Percentiles rank a stretch among this genome's conserved stretches.
These are phyloP conservation scores for Nycticorax nycticorax DNA, from an alignment of 2,113 vertebrate genomes.

Conservation along the genomic window DNA sequence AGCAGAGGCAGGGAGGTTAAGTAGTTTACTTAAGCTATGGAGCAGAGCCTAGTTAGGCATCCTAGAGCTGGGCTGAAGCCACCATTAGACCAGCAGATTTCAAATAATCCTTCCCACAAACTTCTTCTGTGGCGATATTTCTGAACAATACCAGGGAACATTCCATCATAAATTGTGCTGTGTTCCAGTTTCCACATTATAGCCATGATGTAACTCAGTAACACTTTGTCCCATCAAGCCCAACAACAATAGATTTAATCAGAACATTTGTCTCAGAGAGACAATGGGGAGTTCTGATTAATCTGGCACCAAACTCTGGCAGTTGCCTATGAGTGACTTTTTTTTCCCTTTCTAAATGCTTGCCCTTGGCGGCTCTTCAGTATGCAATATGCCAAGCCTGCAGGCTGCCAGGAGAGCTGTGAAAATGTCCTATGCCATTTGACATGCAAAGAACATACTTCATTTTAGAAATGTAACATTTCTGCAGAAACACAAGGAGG, in stretches of 20 bases:
- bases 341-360: background rate
- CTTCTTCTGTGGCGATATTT: constrained; percentile 50
- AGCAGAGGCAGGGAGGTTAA: constrained; percentile 33
- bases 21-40: constrained; percentile 23
- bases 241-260: constrained; percentile 60
- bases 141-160: constrained; percentile 61
- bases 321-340: background rate
- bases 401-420: constrained; percentile 19
- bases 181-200: constrained; percentile 63
- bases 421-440: background rate
- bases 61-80: constrained; percentile 16
- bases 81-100: constrained; percentile 36
- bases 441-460: constrained; percentile 4
- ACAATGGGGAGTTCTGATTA: constrained; percentile 55
- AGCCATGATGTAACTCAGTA: constrained; percentile 64
- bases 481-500: background rate
- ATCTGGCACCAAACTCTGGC: constrained; percentile 54
- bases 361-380: constrained; percentile 21
- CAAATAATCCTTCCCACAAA: constrained; percentile 60
- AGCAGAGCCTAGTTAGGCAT: constrained; percentile 18
- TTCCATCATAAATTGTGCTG: constrained; percentile 48
- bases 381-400: background rate
- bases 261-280: constrained; percentile 30
- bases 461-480: background rate
- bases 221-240: constrained; percentile 63